phyloP scores from a whole-genome alignment of 2,797 vertebrate genomes.

The Anolis apletophallus region DNA sequence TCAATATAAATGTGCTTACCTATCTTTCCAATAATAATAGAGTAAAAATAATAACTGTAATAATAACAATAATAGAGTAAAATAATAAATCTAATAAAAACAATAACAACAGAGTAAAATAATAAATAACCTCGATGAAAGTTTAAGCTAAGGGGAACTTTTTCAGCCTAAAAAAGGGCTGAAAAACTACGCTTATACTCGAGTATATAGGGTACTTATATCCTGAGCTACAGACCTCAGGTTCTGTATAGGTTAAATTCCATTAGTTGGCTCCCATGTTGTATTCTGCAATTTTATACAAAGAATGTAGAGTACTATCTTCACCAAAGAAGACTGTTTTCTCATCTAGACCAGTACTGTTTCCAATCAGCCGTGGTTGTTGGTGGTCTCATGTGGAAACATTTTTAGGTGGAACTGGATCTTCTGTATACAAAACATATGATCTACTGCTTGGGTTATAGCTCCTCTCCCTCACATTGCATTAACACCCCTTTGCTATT shows the following conservation, averaged over 20 bases:
- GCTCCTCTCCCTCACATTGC: background rate
- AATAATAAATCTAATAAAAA: no score
- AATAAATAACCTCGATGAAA: no score
- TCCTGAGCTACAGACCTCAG: background rate
- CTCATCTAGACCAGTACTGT: background rate
- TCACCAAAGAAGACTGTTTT: background rate
- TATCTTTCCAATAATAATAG: no score
- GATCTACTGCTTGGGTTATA: background rate
- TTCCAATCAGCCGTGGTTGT: background rate
- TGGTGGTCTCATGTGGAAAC: background rate
- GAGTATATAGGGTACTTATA: no score
- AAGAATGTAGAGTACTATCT: background rate
- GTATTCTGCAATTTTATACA: background rate
- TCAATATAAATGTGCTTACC: no score
- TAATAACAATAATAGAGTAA: no score
- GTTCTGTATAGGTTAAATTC: background rate
- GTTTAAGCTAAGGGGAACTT: no score
- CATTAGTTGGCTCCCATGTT: background rate
- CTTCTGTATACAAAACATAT: background rate
- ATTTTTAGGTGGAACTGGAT: background rate
- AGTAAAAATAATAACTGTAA: no score
- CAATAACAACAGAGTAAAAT: no score
- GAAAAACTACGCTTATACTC: no score
- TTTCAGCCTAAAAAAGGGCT: no score
- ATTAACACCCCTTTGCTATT: background rate